Conservation (phyloP, 2,888 invertebrate species). For the Chironomus riparius region DNA sequence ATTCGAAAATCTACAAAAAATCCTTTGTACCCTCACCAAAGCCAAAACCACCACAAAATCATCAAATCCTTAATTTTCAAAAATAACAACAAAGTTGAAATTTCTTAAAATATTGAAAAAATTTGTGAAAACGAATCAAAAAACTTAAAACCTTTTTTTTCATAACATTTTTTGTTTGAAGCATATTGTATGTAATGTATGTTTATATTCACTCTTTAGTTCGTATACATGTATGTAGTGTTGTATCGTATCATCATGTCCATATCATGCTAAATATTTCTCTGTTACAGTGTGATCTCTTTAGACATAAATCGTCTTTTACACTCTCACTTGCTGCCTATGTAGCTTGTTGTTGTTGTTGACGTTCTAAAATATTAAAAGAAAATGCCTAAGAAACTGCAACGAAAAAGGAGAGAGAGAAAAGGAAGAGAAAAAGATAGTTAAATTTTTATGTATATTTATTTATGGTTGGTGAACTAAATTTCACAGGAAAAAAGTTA, state of each 20-base stretch:
- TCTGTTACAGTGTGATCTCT: background rate
- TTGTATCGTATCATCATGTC: background rate
- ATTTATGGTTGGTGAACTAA: background rate
- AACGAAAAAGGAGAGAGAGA: background rate
- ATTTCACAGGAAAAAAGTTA: background rate
- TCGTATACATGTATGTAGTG: background rate
- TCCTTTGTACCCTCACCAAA: too few species aligned
- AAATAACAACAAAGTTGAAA: too few species aligned
- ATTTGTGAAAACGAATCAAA: too few species aligned
- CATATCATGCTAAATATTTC: background rate
- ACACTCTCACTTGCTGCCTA: background rate
- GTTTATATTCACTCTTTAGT: background rate
- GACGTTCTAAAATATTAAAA: background rate
- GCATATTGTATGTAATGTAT: background rate
- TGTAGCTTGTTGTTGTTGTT: background rate
- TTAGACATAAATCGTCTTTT: background rate
- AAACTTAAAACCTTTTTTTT: background rate
- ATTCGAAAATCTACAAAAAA: too few species aligned
- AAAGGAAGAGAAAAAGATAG: background rate
- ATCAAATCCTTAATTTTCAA: too few species aligned
- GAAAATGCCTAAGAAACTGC: constrained; percentile 2
- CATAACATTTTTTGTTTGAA: background rate
- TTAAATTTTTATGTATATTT: background rate
- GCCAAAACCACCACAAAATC: too few species aligned
- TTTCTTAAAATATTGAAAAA: too few species aligned